Base-by-base conservation (phyloP, 2,113 vertebrate genomes). In the Accipiter virgatus region DNA sequence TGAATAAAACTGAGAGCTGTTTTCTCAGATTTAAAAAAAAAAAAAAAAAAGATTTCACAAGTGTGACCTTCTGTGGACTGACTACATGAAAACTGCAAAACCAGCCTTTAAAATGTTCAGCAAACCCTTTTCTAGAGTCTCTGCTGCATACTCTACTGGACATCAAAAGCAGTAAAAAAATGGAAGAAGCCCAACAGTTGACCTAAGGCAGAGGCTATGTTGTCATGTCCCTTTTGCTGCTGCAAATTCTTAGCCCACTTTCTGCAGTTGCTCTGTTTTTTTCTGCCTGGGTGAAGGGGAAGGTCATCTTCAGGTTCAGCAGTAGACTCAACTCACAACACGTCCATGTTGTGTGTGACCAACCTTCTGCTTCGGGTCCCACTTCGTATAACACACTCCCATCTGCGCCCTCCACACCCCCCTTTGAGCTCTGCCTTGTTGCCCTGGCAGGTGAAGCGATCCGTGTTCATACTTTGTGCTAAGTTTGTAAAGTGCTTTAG, bases 331-430 rank as follows among this genome's bases (percentile, higher is more conserved):
- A 19, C 53, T 86, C 48, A 13, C 12, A n/a, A 9, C 26, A 34
- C 18, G 8, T 14, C 43, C 11, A 0, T 0, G 6, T 13, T 32
- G 31, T 34, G 34, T 11, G 52, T 53, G 59, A 77, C 43, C 74
- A 77, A 5, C 27, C 16, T 32, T 20, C 27, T 59, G 34, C 32
- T 11, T 7, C 18, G 8, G 47, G 19, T 36, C 31, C 67, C 45
- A 16, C 20, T 40, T 34, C 0, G 0, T 10, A 20, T 32, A 32
- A 13, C 21, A 15, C 3, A 0, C 42, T 55, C 15, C 78, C 27
- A 3, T 7, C 55, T 16, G 29, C 0, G 1, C 81, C 48, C 47
- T 32, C 43, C 6, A 1, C 23, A 6, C 48, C 43, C 32, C 71
- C 22, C 62, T 14, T 21, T 12, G 22, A 61, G 75, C 58, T 62